Evolutionary conservation across 30 jellyfish, hydroid and myxozoan genomes (phyloP).

Genomic region (Turritopsis rubra): DNA sequence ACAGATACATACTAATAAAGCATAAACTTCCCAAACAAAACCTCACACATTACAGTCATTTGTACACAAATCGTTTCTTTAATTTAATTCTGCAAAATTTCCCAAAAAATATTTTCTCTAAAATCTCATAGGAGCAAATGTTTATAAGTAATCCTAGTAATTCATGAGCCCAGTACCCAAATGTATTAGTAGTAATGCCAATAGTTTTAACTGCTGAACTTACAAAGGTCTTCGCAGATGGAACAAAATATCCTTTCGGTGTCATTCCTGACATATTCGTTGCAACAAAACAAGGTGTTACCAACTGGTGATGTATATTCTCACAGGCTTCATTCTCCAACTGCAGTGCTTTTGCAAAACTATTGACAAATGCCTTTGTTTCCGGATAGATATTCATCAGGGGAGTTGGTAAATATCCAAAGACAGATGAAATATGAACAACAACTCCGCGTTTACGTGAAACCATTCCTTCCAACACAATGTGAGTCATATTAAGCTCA

Average conservation of each 20-base stretch:
- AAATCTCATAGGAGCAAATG: background rate
- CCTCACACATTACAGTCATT: too few species aligned
- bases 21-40: too few species aligned
- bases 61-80: background rate
- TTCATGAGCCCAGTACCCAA: conserved; percentile 22
- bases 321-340: background rate
- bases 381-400: background rate
- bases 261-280: conserved; percentile 27
- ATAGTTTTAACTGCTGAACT: conserved; percentile 24
- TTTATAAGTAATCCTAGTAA: background rate
- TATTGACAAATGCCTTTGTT: conserved; percentile 13
- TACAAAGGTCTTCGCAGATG: conserved; percentile 18
- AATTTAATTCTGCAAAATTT: background rate
- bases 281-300: conserved; percentile 24
- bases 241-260: conserved; percentile 3
- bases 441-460: conserved; percentile 23
- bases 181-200: conserved; percentile 22
- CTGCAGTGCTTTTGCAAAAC: conserved; percentile 14
- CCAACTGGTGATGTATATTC: conserved; percentile 18
- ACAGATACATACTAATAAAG: too few species aligned
- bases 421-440: conserved; percentile 28
- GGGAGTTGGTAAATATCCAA: conserved; percentile 2
- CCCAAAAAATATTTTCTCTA: background rate
- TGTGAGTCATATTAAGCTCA: conserved; percentile 30
- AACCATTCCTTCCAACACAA: conserved; percentile 18